Percentiles rank a stretch among this genome's conserved stretches.
These are phyloP conservation scores for Platorchestia sp. DNA, from an alignment of 1,140 invertebrate species.

Conservation along the genomic window DNA sequence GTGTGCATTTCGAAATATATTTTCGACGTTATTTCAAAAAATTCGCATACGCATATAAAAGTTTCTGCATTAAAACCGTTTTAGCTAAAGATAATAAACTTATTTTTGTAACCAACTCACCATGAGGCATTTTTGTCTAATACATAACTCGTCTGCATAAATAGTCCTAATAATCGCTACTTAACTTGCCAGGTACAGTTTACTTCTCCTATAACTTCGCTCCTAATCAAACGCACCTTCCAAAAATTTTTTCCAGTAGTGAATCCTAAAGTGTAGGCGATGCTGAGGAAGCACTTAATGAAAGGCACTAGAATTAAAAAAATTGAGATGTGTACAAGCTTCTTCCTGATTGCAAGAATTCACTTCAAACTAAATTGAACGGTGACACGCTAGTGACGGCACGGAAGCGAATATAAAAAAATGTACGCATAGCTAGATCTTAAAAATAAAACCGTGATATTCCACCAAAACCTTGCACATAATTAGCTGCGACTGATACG, in stretches of 20 bases:
- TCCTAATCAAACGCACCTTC: not conserved
- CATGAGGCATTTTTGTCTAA: not conserved
- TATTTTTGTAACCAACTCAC: not conserved
- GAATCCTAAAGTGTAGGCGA: not conserved
- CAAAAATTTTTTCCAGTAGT: not conserved
- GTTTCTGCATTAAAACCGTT: not conserved
- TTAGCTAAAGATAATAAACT: not conserved
- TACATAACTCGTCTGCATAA: not conserved
- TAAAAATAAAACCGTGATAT: too few species aligned
- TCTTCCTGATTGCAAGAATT: not conserved
- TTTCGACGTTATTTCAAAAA: not conserved
- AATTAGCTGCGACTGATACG: too few species aligned
- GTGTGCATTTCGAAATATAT: not conserved
- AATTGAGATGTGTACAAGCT: not conserved
- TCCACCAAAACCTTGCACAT: too few species aligned
- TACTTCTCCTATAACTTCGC: not conserved
- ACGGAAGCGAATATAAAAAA: not conserved
- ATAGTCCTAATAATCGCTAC: not conserved
- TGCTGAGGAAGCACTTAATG: not conserved
- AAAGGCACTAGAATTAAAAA: not conserved
- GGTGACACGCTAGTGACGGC: not conserved
- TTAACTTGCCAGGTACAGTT: not conserved
- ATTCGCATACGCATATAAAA: not conserved
- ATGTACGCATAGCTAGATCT: too few species aligned
- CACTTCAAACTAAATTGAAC: not conserved